phyloP scores from a whole-genome alignment of 2,888 invertebrate species.

The Lapara coniferarum region DNA sequence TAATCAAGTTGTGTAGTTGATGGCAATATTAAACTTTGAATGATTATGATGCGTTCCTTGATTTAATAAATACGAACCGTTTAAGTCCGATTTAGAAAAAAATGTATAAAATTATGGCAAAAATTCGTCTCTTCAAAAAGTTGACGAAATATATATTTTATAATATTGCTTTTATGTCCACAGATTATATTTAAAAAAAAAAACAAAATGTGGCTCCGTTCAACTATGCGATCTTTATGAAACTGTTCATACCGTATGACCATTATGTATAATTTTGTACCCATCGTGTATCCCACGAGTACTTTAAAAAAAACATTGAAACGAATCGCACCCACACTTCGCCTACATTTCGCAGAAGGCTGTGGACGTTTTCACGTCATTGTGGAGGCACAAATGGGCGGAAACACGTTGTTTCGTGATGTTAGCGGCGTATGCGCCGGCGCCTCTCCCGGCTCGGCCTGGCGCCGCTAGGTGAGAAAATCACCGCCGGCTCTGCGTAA shows the following conservation, averaged over 20 bases:
- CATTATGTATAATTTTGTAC: neutral
- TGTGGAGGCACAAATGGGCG: conserved; percentile 77
- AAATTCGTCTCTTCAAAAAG: too few species aligned
- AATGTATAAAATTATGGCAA: too few species aligned
- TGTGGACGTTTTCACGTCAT: conserved; percentile 61
- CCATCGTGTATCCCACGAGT: conserved; percentile 1
- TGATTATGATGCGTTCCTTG: too few species aligned
- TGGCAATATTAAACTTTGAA: too few species aligned
- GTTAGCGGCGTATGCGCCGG: conserved; percentile 63
- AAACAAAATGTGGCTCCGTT: too few species aligned
- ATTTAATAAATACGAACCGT: too few species aligned
- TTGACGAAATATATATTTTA: too few species aligned
- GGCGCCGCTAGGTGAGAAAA: conserved; percentile 70
- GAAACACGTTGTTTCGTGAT: conserved; percentile 49
- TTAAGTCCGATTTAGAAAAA: too few species aligned
- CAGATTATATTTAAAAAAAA: too few species aligned
- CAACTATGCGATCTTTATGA: too few species aligned
- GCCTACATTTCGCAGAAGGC: conserved; percentile 77
- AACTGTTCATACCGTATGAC: neutral
- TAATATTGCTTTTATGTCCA: too few species aligned
- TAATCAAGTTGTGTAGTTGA: too few species aligned
- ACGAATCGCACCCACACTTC: conserved; percentile 60
- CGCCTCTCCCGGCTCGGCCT: conserved; percentile 57
- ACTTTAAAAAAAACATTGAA: conserved; percentile 50
- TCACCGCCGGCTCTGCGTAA: conserved; percentile 49